A percentile compares a stretch with the other conserved stretches of the same genome.
phyloP scores from a whole-genome alignment of 1,140 invertebrate species.

The Sarcophaga bullata region DNA sequence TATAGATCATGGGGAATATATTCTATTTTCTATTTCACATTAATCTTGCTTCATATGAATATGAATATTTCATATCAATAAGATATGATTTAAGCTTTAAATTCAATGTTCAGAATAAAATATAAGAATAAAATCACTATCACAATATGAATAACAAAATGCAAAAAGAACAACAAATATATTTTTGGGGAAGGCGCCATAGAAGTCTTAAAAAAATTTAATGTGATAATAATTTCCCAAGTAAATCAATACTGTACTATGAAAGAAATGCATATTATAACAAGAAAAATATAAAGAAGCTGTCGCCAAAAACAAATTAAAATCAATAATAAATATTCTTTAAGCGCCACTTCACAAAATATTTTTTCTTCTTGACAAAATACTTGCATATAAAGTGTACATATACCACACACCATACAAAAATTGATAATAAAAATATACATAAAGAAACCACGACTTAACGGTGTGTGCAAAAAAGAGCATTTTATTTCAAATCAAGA shows the following conservation, averaged over 20 bases:
- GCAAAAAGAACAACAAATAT: not conserved
- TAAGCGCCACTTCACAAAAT: slow-evolving; percentile 17
- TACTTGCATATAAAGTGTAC: not conserved
- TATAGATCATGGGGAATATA: no score
- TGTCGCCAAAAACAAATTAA: slow-evolving; percentile 25
- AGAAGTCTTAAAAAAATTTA: slow-evolving; percentile 51
- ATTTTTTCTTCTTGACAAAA: not conserved
- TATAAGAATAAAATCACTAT: no score
- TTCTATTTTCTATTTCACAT: no score
- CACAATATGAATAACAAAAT: not conserved
- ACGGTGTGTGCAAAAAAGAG: not conserved
- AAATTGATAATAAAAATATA: no score
- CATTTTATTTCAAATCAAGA: not conserved
- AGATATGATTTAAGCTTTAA: no score
- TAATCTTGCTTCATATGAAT: no score
- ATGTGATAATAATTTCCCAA: slow-evolving; percentile 36
- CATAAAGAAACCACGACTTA: not conserved
- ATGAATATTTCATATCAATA: no score
- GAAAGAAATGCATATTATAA: not conserved
- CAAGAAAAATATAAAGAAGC: not conserved
- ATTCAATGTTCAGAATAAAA: no score
- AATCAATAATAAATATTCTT: slow-evolving; percentile 27
- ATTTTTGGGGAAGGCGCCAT: not conserved
- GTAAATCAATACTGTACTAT: not conserved
- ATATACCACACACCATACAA: not conserved